A percentile compares a stretch with the other conserved stretches of the same genome.
These are phyloP conservation scores for Polyodon spathula DNA, from an alignment of 2,113 vertebrate genomes.

Conservation along the genomic window DNA sequence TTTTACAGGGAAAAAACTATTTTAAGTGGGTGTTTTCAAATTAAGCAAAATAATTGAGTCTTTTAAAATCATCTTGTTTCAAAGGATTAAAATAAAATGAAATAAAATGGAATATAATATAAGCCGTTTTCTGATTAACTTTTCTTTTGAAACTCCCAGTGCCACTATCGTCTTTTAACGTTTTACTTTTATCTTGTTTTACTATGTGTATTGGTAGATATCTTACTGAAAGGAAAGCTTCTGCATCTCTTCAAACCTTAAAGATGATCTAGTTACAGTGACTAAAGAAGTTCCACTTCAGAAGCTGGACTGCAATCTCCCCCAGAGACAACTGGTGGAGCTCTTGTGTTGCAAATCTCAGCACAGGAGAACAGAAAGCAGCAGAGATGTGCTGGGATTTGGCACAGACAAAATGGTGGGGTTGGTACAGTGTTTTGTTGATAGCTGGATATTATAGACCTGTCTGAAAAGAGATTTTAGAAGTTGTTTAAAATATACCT, in stretches of 20 bases:
- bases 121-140: no score
- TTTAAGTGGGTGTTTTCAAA: no score
- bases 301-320: not conserved
- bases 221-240: no score
- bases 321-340: constrained; percentile 27
- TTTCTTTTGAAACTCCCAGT: no score
- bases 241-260: not conserved
- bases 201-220: no score
- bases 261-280: not conserved
- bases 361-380: not conserved
- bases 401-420: not conserved
- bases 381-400: not conserved
- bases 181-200: no score
- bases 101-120: no score
- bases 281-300: not conserved
- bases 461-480: constrained; percentile 7
- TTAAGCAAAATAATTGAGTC: no score
- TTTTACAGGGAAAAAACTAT: no score
- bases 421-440: constrained; percentile 3
- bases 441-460: constrained; percentile 6
- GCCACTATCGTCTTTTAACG: no score
- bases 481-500: constrained; percentile 7
- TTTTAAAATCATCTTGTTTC: no score
- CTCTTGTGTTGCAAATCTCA: constrained; percentile 28
- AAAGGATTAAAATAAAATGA: no score